Conservation (phyloP, 1,140 invertebrate species). For the Plodia interpunctella region DNA sequence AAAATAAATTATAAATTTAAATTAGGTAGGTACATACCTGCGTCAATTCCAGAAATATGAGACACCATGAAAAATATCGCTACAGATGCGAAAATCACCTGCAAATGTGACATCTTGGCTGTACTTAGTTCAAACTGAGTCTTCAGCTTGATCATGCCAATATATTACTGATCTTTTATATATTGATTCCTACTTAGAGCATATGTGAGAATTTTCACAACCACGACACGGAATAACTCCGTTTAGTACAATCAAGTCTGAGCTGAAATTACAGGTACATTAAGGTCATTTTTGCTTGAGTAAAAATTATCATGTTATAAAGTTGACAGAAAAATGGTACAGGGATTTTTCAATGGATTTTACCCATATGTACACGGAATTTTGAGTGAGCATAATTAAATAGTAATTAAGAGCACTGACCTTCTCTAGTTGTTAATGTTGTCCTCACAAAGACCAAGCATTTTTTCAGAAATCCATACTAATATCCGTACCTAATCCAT, state of each 20-base stretch:
- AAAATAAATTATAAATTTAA: neutral
- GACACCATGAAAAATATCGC: neutral
- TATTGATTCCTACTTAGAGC: neutral
- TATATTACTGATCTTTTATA: constrained; percentile 10
- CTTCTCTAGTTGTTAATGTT: too few relatives aligned
- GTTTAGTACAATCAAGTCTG: neutral
- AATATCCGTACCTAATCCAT: too few relatives aligned
- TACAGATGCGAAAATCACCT: neutral
- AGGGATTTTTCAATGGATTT: neutral
- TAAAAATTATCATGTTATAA: neutral
- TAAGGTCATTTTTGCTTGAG: neutral
- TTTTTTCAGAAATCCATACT: too few relatives aligned
- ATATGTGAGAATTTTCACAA: constrained; percentile 1
- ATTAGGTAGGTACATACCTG: neutral
- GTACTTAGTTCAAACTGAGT: neutral
- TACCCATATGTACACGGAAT: too few relatives aligned
- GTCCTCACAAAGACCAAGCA: too few relatives aligned
- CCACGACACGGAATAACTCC: neutral
- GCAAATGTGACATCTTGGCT: neutral
- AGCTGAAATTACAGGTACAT: neutral
- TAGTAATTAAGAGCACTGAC: too few relatives aligned
- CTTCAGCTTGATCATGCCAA: neutral
- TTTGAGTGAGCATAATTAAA: neutral
- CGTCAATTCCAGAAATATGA: neutral
- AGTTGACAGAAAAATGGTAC: neutral